Conservation (phyloP, 2,113 vertebrate species). For the Rhinogobius similis region DNA sequence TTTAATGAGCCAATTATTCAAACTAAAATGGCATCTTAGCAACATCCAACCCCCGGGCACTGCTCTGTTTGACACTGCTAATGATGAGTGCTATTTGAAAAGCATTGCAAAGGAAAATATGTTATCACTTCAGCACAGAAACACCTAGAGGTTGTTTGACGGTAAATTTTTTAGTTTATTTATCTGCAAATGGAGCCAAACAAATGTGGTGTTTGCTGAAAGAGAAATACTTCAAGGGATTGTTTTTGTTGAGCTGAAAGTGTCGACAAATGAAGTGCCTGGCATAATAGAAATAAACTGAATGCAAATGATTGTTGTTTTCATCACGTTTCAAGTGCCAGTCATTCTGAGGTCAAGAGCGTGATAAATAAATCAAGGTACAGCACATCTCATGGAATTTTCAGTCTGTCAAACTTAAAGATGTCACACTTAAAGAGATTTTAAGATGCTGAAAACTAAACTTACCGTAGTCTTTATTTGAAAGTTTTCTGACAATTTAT, state of each 20-base stretch:
- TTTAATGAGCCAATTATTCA: slow-evolving; percentile 74
- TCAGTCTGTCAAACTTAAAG: no score
- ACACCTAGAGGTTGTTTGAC: slow-evolving; percentile 62
- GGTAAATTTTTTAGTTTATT: slow-evolving; percentile 49
- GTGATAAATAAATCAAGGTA: not conserved
- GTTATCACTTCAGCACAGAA: slow-evolving; percentile 63
- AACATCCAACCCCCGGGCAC: slow-evolving; percentile 63
- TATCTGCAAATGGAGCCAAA: slow-evolving; percentile 51
- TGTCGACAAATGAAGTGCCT: slow-evolving; percentile 24
- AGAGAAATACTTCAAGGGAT: slow-evolving; percentile 39
- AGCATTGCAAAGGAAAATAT: slow-evolving; percentile 51
- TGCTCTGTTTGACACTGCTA: slow-evolving; percentile 58
- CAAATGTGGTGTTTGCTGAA: slow-evolving; percentile 50
- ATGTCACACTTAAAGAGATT: no score
- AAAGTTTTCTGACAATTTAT: no score
- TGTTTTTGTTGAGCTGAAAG: slow-evolving; percentile 35
- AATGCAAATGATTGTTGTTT: slow-evolving; percentile 28
- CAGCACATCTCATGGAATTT: not conserved
- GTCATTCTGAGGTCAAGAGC: slow-evolving; percentile 9
- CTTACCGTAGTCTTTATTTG: no score
- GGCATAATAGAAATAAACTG: slow-evolving; percentile 23
- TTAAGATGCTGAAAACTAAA: no score
- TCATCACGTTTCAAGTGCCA: slow-evolving; percentile 21
- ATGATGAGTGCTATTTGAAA: slow-evolving; percentile 66
- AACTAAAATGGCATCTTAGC: slow-evolving; percentile 72